Base-by-base conservation (phyloP, 2,113 vertebrate species). In the Lethenteron reissneri region DNA sequence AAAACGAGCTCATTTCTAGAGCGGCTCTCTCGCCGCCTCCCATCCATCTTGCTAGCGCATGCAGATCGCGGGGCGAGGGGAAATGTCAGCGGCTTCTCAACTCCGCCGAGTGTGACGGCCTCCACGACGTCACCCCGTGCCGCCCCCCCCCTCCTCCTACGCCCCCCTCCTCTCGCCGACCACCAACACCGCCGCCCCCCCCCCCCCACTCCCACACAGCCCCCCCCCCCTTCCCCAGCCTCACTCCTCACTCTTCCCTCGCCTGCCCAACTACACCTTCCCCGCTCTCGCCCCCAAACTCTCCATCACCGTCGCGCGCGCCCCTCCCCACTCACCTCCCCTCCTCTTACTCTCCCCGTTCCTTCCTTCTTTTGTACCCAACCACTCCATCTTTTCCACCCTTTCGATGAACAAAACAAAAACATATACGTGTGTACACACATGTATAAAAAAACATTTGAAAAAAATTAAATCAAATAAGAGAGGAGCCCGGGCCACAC, bases 81-180 rank as follows among this genome's bases (percentile, higher is more conserved):
- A 68, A 68, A 68, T 68, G 64, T 68, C 64, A 68, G 9, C 64
- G 25, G 64, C 64, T 17, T 25, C 64, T 17, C 25, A n/a, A 25
- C 64, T n/a, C 64, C 64, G 64, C 64, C 64, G 64, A 68, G 64
- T 68, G 64, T 68, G 64, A 68, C 64, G 64, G 64, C n/a, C 64
- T 68, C 64, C 25, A 68, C 64, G 64, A 25, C 64, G 64, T 17
- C n/a, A 68, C n/a, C 64, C 25, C 64, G 25, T n/a, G 25, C 64
- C 10, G 25, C n/a, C 64, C 64, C 64, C 64, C 25, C 25, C 25
- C 25, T 25, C 64, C 11, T 25, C 64, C n/a, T 68, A 10, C 64
- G 25, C 64, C n/a, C 9, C 64, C 25, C 64, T 68, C 64, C n/a
- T 68, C 64, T 68, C 25, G 9, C n/a, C n/a, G 11, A 68, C 64